Evolutionary conservation across 2,113 vertebrate species (phyloP).

Genomic region (Polyodon spathula): DNA sequence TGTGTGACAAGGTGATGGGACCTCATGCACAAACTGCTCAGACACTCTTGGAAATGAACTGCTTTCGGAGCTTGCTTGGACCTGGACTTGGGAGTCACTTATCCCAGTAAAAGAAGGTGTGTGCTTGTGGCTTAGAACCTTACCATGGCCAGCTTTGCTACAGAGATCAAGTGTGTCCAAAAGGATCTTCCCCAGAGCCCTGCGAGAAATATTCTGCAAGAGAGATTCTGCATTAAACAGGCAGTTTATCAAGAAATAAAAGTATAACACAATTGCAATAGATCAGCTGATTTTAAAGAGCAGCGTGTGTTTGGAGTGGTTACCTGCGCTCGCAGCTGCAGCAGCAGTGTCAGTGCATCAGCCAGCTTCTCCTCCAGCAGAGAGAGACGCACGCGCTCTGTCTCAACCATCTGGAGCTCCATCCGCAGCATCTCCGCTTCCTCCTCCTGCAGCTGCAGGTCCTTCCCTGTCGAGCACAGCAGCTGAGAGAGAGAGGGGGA

Average conservation of each 20-base stretch:
- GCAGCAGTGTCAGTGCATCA: constrained; percentile 45
- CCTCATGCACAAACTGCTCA: too few relatives aligned
- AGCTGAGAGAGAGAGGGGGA: not conserved
- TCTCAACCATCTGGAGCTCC: constrained; percentile 22
- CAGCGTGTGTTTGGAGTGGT: not conserved
- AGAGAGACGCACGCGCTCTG: constrained; percentile 34
- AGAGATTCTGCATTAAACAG: not conserved
- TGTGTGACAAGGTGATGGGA: too few relatives aligned
- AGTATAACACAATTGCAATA: not conserved
- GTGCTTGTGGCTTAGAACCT: too few relatives aligned
- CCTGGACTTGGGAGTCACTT: too few relatives aligned
- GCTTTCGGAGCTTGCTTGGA: too few relatives aligned
- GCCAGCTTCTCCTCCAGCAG: constrained; percentile 51
- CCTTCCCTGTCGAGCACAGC: constrained; percentile 12
- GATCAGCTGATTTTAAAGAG: too few relatives aligned
- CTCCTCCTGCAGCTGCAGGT: constrained; percentile 26
- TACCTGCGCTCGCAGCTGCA: constrained; percentile 48
- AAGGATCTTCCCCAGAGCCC: constrained; percentile 43
- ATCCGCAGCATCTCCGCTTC: constrained; percentile 25
- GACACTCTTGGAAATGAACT: too few relatives aligned
- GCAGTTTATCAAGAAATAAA: too few relatives aligned
- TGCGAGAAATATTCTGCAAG: constrained; percentile 39
- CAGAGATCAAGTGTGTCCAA: constrained; percentile 43
- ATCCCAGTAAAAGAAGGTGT: too few relatives aligned
- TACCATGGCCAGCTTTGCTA: constrained; percentile 35